A percentile compares a stretch with the other conserved stretches of the same genome.
These are phyloP conservation scores for Megalopta genalis DNA, from an alignment of 1,140 invertebrate genomes.

Conservation along the genomic window DNA sequence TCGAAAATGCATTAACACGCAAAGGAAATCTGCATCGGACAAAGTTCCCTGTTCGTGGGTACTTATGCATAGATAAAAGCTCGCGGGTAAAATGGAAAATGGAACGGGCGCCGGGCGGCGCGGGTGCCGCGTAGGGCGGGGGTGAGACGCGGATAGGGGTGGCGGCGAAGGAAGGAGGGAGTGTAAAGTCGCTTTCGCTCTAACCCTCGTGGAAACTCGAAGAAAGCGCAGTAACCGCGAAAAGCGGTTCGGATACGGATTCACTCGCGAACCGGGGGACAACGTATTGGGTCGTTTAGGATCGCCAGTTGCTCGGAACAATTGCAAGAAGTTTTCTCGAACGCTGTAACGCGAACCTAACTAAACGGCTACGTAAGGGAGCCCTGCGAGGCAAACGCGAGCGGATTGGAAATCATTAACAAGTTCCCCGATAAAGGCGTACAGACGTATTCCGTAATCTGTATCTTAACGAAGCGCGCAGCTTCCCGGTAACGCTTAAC, in stretches of 20 bases:
- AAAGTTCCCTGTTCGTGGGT: slow-evolving; percentile 40
- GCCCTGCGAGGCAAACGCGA: too few species aligned
- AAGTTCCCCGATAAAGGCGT: too few species aligned
- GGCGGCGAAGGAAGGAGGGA: too few species aligned
- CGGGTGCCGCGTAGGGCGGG: neutral
- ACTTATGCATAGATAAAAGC: slow-evolving; percentile 37
- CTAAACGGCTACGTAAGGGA: too few species aligned
- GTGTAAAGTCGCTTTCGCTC: neutral
- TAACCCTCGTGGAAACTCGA: slow-evolving; percentile 9
- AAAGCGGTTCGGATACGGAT: neutral
- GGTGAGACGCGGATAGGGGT: neutral
- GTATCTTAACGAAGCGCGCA: too few species aligned
- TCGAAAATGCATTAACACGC: slow-evolving; percentile 59
- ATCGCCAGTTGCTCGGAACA: neutral
- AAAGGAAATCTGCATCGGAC: slow-evolving; percentile 57
- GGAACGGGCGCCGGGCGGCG: neutral
- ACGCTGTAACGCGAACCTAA: too few species aligned
- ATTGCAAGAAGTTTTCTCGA: too few species aligned
- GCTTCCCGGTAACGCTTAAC: too few species aligned
- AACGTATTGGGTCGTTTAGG: neutral
- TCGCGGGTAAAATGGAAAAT: slow-evolving; percentile 16
- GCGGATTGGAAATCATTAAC: too few species aligned
- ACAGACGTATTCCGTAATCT: too few species aligned
- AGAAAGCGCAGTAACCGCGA: slow-evolving; percentile 12
- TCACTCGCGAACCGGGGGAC: neutral